These are phyloP conservation scores for Sarcophaga subvicina DNA, from an alignment of 2,888 invertebrate genomes.

Conservation along the genomic window DNA sequence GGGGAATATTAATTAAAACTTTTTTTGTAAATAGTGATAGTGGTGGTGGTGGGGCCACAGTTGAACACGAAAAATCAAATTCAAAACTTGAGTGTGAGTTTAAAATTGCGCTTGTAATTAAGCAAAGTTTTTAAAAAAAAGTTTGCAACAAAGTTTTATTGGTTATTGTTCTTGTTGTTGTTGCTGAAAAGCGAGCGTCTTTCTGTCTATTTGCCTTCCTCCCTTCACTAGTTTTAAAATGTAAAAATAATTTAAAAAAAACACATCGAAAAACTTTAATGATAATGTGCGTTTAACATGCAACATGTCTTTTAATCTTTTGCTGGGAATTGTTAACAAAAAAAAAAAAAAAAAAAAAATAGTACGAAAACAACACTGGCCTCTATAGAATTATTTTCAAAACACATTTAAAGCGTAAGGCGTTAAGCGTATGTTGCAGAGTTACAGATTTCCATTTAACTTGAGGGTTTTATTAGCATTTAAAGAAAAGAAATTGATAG, in stretches of 20 bases:
- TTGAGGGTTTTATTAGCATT: no score
- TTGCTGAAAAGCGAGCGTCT: not conserved
- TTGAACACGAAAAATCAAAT: not conserved
- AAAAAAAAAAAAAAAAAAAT: no score
- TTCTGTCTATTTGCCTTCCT: not conserved
- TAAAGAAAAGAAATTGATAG: no score
- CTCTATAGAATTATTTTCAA: not conserved
- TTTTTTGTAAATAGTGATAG: not conserved
- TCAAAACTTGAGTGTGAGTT: not conserved
- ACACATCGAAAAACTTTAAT: slow-evolving; percentile 35
- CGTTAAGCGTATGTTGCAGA: not conserved
- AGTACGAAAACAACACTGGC: not conserved
- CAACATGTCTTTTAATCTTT: slow-evolving; percentile 40
- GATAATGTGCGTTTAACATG: slow-evolving; percentile 68
- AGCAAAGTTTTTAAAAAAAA: no score
- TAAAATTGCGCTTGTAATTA: no score
- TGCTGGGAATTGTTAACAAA: slow-evolving; percentile 27
- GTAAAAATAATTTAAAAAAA: not conserved
- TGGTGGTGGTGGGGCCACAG: not conserved
- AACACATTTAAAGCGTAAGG: not conserved
- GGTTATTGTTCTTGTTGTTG: no score
- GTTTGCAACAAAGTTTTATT: no score
- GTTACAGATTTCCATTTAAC: no score
- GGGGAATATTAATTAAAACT: not conserved
- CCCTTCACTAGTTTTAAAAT: not conserved